Evolutionary conservation across 2,888 invertebrate genomes (phyloP), one percentile per base, ranked within the genome.

Genomic region (Synanthedon myopaeformis): DNA sequence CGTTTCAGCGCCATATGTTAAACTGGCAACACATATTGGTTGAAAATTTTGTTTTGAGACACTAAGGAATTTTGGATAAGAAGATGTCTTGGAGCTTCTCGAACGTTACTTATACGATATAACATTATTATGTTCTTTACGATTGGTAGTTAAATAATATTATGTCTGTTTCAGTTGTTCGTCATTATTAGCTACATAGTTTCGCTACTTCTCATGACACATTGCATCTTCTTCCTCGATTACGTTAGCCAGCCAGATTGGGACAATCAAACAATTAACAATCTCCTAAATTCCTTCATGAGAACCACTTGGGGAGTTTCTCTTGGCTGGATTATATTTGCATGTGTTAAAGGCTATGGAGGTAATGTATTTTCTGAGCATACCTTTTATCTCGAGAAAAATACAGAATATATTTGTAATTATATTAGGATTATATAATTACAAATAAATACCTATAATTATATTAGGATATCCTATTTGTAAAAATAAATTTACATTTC

Each of bases 311-410:
- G 86, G 86, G 72, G 74, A 1, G 41, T 70, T 2, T 73, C 67
- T 12, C 41, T 85, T 45, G 66, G 74, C 1, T 74, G 78, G 71
- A 58, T 88, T 12, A 73, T 83, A n/a, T 73, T 77, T 54, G 75
- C 79, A 3, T 85, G 85, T 52, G 59, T 63, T 3, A 65, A 72
- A 54, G 83, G 82, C 51, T 77, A 77, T 64, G 84, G 80, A 67
- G 85, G 87, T 86, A 65, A 55, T 59, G 23, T 23, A 23, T 23
- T 23, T 23, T 23, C 23, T 23, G 4, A 23, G 23, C 23, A 23
- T 23, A 5, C 1, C 5, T 23, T 5, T 23, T 23, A 23, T 23
- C 5, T 23, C 5, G 5, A 23, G 17, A 17, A 17, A 19, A 19
- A 19, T 19, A 19, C 3, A 19, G 19, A 19, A 19, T 3, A 19